These are phyloP conservation scores for Diachrysia chrysitis DNA, from an alignment of 2,888 invertebrate species.

Conservation along the genomic window DNA sequence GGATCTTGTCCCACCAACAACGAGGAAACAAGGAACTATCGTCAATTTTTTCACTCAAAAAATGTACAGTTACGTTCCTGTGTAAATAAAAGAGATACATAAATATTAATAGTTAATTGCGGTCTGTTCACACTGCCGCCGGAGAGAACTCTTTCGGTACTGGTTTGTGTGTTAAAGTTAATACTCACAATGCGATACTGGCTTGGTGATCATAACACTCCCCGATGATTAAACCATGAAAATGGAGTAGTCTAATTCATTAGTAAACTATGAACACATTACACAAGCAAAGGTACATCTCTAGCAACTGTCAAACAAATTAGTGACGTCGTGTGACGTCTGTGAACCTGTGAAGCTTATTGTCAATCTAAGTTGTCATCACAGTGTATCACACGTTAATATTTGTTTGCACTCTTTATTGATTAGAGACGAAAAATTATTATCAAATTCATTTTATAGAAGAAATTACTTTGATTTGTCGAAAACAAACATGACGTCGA, in stretches of 20 bases:
- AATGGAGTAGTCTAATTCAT: neutral
- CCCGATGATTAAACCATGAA: too few relatives aligned
- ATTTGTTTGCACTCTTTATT: constrained; percentile 41
- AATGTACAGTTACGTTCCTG: too few relatives aligned
- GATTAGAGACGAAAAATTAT: constrained; percentile 12
- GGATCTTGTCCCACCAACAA: too few relatives aligned
- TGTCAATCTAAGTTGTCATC: constrained; percentile 1
- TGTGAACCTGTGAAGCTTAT: neutral
- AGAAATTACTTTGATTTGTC: constrained; percentile 15
- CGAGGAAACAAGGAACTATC: too few relatives aligned
- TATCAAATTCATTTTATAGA: constrained; percentile 10
- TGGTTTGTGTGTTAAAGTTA: too few relatives aligned
- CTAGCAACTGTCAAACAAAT: neutral
- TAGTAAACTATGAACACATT: neutral
- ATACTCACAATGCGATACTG: too few relatives aligned
- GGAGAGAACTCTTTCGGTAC: too few relatives aligned
- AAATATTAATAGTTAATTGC: too few relatives aligned
- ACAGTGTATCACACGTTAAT: constrained; percentile 18
- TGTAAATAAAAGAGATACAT: too few relatives aligned
- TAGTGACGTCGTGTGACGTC: constrained; percentile 19
- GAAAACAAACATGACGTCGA: constrained; percentile 73
- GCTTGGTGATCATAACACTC: too few relatives aligned
- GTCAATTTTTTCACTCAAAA: too few relatives aligned
- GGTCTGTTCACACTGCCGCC: too few relatives aligned
- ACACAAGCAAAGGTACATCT: neutral